Evolutionary conservation across 2,888 invertebrate species (phyloP).

Genomic region (Cordylochernes scorpioides): DNA sequence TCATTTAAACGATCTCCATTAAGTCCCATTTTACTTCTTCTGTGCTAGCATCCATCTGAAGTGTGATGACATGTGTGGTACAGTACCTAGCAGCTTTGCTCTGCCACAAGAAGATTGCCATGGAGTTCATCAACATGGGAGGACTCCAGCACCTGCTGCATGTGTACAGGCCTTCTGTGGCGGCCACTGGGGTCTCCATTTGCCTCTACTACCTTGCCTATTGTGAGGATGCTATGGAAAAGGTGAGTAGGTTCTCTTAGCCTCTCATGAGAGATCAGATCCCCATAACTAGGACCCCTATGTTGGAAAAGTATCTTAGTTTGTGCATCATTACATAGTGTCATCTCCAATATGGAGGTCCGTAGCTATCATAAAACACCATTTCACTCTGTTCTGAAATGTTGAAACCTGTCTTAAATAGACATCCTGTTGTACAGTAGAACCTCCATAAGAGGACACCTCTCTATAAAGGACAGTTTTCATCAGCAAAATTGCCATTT

Average conservation of each 20-base stretch:
- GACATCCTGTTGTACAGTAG: no score
- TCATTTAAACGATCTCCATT: no score
- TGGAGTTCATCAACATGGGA: constrained; percentile 69
- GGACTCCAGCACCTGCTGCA: constrained; percentile 61
- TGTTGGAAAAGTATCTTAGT: no score
- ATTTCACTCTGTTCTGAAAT: no score
- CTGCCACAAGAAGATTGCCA: constrained; percentile 91
- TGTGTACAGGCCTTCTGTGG: constrained; percentile 73
- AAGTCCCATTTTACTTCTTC: background rate
- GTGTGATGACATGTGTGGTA: constrained; percentile 5
- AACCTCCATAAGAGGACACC: no score
- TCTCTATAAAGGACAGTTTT: no score
- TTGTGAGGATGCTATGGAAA: constrained; percentile 90
- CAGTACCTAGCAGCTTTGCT: constrained; percentile 71
- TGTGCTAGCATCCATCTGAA: background rate
- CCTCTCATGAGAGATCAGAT: background rate
- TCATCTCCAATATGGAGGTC: no score
- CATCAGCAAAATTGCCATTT: no score
- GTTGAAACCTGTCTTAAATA: no score
- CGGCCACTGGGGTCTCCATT: constrained; percentile 83
- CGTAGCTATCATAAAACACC: no score
- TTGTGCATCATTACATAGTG: no score
- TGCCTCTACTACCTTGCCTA: constrained; percentile 88
- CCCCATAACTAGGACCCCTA: no score
- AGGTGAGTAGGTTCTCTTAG: constrained; percentile 36